These are phyloP conservation scores for Idaea dimidiata DNA, from an alignment of 2,888 invertebrate species.

Conservation along the genomic window DNA sequence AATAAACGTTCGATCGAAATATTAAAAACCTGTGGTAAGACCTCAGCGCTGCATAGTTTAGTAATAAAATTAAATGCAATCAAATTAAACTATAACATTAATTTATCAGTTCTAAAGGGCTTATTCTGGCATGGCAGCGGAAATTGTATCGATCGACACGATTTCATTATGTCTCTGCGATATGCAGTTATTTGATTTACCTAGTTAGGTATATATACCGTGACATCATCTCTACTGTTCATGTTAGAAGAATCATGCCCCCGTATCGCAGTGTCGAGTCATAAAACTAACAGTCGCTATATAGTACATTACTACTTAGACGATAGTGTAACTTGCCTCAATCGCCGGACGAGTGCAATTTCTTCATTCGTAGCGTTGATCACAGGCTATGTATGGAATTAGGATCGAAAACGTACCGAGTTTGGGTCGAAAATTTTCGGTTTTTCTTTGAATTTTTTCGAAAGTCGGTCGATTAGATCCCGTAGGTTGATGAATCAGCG, in stretches of 20 bases:
- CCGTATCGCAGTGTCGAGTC: background rate
- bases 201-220: background rate
- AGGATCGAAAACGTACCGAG: slow-evolving; percentile 45
- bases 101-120: background rate
- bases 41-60: background rate
- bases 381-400: slow-evolving; percentile 75
- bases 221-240: background rate
- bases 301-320: slow-evolving; percentile 29
- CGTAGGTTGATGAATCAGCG: slow-evolving; percentile 54
- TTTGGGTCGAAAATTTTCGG: slow-evolving; percentile 19
- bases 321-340: slow-evolving; percentile 54
- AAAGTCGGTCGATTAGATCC: slow-evolving; percentile 37
- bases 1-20: no score
- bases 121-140: background rate
- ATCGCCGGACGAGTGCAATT: slow-evolving; percentile 72
- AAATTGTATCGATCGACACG: background rate
- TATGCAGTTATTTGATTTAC: background rate
- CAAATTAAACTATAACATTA: background rate
- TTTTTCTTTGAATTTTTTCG: slow-evolving; percentile 18
- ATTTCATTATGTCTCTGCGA: background rate
- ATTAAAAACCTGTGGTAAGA: no score
- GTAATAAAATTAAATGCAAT: background rate
- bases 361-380: slow-evolving; percentile 64
- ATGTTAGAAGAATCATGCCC: background rate
- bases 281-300: slow-evolving; percentile 14